phyloP scores from a whole-genome alignment of 2,797 vertebrate species.

The Smutsia temminckii region DNA sequence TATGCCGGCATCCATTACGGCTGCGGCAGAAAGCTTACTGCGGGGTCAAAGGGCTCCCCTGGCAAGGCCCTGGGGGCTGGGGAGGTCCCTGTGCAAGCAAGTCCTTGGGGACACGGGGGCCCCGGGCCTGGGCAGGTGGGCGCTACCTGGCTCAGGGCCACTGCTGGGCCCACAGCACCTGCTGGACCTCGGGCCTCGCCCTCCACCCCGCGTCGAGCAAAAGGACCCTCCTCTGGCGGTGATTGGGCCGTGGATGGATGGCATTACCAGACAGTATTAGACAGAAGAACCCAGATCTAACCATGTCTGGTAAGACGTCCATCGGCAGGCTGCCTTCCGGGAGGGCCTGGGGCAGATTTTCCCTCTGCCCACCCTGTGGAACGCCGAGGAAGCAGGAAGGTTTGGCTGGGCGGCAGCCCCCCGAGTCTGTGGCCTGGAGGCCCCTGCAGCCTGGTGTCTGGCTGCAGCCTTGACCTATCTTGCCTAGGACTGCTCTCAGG shows the following conservation, averaged over 20 bases:
- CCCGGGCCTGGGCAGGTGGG: background rate
- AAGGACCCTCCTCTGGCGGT: background rate
- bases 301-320: conserved; percentile 99
- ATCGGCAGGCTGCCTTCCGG: conserved; percentile 87
- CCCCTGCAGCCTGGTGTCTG: background rate
- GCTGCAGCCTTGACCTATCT: too few relatives aligned
- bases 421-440: background rate
- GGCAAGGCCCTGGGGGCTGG: background rate
- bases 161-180: background rate
- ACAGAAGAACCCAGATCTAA: conserved; percentile 96
- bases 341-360: too few relatives aligned
- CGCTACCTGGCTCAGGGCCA: too few relatives aligned
- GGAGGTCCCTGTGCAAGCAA: background rate
- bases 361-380: background rate
- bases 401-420: background rate
- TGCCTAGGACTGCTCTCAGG: background rate
- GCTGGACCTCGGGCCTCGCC: too few relatives aligned
- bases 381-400: background rate
- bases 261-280: conserved; percentile 99
- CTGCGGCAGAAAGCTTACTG: background rate
- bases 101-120: background rate
- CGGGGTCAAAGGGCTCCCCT: background rate
- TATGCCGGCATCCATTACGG: background rate
- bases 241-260: conserved; percentile 91
- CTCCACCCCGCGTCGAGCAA: background rate